Conservation (phyloP, 2,888 invertebrate genomes). For the Stenodera caucasica region DNA sequence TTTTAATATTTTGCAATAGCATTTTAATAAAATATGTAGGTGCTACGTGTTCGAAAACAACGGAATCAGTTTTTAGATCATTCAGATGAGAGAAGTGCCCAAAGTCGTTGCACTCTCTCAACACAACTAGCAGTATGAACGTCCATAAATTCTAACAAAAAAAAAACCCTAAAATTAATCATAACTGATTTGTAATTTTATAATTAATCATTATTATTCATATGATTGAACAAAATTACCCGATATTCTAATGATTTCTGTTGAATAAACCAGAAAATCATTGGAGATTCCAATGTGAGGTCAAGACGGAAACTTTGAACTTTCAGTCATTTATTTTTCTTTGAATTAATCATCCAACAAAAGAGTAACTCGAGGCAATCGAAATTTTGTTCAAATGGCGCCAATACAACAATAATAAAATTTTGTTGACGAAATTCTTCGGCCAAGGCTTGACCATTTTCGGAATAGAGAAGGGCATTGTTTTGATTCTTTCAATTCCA, state of each 20-base stretch:
- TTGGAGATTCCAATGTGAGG: not conserved
- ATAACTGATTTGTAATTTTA: too few relatives aligned
- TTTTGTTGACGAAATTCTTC: slow-evolving; percentile 15
- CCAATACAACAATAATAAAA: too few relatives aligned
- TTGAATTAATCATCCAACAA: not conserved
- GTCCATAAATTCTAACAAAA: slow-evolving; percentile 1
- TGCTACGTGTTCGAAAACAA: slow-evolving; percentile 3
- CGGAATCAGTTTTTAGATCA: slow-evolving; percentile 4
- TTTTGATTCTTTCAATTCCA: slow-evolving; percentile 11
- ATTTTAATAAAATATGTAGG: not conserved
- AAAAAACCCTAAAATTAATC: too few relatives aligned
- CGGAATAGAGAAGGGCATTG: slow-evolving; percentile 30
- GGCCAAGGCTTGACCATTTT: slow-evolving; percentile 35
- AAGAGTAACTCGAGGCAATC: not conserved
- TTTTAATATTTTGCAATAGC: not conserved
- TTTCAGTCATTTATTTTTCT: not conserved
- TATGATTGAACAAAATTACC: not conserved
- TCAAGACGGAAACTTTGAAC: not conserved
- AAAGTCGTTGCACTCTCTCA: slow-evolving; percentile 7
- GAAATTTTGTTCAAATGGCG: too few relatives aligned
- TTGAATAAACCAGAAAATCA: not conserved
- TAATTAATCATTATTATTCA: too few relatives aligned
- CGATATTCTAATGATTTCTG: not conserved
- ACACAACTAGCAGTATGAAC: not conserved
- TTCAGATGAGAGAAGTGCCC: slow-evolving; percentile 1